Conservation (phyloP, 2,888 invertebrate genomes). For the Microplitis manilae region DNA sequence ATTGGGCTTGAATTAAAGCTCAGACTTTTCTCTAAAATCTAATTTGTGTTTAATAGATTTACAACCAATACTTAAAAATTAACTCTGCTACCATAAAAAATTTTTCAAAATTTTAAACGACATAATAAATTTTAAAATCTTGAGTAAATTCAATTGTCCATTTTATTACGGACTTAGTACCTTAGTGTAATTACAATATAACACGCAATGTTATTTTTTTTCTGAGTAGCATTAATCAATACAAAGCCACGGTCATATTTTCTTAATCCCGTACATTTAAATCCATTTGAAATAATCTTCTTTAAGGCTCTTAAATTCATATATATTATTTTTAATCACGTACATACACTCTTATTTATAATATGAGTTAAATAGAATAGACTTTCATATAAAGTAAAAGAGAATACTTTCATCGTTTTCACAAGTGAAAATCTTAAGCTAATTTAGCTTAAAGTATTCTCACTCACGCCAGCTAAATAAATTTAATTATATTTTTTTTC, state of each 20-base stretch:
- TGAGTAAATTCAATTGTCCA: too few species aligned
- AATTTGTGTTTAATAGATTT: too few species aligned
- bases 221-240: neutral
- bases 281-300: neutral
- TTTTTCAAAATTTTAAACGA: too few species aligned
- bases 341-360: neutral
- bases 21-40: too few species aligned
- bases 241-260: neutral
- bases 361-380: neutral
- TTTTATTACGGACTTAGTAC: too few species aligned
- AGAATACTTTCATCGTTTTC: constrained; percentile 23
- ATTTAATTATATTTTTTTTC: neutral
- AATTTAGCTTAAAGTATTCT: neutral
- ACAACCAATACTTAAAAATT: too few species aligned
- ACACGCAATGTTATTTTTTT: neutral
- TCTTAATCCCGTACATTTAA: neutral
- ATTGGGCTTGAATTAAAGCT: too few species aligned
- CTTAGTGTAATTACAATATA: neutral
- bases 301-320: neutral
- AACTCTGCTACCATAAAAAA: too few species aligned
- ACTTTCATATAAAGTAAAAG: neutral
- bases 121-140: too few species aligned
- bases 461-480: neutral
- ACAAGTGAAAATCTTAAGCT: neutral
- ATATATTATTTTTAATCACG: neutral